A percentile compares a stretch with the other conserved stretches of the same genome.
phyloP scores from a whole-genome alignment of 2,888 invertebrate genomes.

The Tortrix viridana region DNA sequence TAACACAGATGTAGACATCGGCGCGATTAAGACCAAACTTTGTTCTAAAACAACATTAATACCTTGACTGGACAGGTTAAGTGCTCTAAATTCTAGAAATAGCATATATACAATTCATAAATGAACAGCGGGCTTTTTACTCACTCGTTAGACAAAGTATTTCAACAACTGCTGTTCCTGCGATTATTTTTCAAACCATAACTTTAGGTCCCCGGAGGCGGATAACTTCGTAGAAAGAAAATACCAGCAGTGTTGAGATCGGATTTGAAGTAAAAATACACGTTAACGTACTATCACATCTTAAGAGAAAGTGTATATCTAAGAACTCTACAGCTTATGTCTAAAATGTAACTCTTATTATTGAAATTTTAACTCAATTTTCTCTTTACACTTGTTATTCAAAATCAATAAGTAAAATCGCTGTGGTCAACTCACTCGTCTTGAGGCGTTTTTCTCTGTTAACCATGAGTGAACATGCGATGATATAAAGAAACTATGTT shows the following conservation, averaged over 20 bases:
- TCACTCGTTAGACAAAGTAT: slow-evolving; percentile 5
- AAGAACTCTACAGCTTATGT: background rate
- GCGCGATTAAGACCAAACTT: background rate
- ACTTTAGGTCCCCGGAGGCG: slow-evolving; percentile 16
- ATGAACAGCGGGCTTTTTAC: background rate
- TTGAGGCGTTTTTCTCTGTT: slow-evolving; percentile 7
- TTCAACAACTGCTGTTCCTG: slow-evolving; percentile 1
- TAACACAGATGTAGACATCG: background rate
- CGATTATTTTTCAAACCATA: slow-evolving; percentile 22
- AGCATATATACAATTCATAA: background rate
- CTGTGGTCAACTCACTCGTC: slow-evolving; percentile 26
- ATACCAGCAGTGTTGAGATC: slow-evolving; percentile 23
- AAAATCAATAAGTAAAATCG: slow-evolving; percentile 39
- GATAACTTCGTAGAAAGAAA: slow-evolving; percentile 29
- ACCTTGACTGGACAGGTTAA: slow-evolving; percentile 4
- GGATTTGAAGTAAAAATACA: slow-evolving; percentile 11
- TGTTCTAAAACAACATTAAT: background rate
- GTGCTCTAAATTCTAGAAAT: background rate
- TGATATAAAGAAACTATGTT: too few relatives aligned
- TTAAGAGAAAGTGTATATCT: slow-evolving; percentile 17
- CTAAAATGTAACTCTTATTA: background rate
- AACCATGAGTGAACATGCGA: too few relatives aligned
- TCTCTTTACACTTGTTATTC: slow-evolving; percentile 31
- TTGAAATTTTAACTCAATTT: slow-evolving; percentile 22
- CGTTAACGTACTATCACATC: slow-evolving; percentile 25